Percentiles rank a stretch among this genome's conserved stretches.
Evolutionary conservation across 2,113 vertebrate genomes (phyloP).

Genomic region (Pelvicachromis taeniatus): DNA sequence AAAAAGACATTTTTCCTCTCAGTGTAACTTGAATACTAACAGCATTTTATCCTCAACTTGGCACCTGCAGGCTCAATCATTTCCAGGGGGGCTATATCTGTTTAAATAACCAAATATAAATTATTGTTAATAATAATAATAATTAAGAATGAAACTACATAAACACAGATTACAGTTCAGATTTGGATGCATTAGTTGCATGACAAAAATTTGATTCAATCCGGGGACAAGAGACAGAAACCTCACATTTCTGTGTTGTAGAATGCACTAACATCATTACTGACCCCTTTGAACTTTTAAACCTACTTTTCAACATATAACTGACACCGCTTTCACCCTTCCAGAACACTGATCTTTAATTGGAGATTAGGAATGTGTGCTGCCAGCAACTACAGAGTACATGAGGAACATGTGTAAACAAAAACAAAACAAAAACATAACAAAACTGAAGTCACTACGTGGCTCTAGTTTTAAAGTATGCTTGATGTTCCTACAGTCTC

Average conservation of each 20-base stretch:
- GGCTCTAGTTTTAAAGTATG: conserved; percentile 43
- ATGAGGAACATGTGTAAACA: not conserved
- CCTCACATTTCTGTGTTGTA: not conserved
- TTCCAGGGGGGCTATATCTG: not conserved
- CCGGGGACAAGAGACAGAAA: not conserved
- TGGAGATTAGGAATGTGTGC: conserved; percentile 38
- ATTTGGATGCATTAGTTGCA: not conserved
- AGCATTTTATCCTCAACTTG: not conserved
- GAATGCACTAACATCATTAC: not conserved
- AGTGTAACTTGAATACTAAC: not conserved
- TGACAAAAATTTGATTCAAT: not conserved
- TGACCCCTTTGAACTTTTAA: not conserved
- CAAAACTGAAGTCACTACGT: conserved; percentile 33
- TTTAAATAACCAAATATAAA: not conserved
- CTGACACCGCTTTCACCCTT: not conserved
- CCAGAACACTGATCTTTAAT: conserved; percentile 3
- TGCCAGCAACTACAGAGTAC: not conserved
- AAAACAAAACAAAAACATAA: not conserved
- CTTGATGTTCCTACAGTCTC: conserved; percentile 14
- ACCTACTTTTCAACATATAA: not conserved
- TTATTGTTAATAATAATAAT: not conserved
- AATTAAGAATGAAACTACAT: not conserved
- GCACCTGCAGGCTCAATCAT: conserved; percentile 2
- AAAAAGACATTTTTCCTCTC: not conserved
- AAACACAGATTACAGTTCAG: not conserved